A percentile compares a stretch with the other conserved stretches of the same genome.
Evolutionary conservation across 2,888 invertebrate genomes (phyloP).

Genomic region (Philereme transversata): DNA sequence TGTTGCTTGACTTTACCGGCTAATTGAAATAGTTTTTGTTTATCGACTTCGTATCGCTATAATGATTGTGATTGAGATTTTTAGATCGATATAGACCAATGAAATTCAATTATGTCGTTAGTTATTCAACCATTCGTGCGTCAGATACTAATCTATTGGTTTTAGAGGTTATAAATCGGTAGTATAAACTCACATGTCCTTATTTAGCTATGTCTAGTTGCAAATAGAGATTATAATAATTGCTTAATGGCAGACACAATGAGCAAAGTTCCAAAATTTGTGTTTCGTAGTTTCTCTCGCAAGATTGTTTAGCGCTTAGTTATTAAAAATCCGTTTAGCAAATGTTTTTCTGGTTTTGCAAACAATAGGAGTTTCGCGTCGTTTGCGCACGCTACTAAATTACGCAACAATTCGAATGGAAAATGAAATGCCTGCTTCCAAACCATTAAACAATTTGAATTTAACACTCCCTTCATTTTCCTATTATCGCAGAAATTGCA

Average conservation of each 20-base stretch:
- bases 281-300: background rate
- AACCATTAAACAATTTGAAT: conserved; percentile 82
- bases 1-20: conserved; percentile 40
- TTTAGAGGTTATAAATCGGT: background rate
- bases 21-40: conserved; percentile 74
- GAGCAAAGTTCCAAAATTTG: too few species aligned
- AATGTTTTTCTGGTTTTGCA: conserved; percentile 53
- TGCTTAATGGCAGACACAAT: too few species aligned
- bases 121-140: conserved; percentile 13
- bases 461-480: conserved; percentile 83
- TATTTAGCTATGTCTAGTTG: background rate
- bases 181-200: too few species aligned
- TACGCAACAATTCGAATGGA: conserved; percentile 79
- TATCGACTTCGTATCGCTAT: conserved; percentile 47
- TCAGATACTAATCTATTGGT: background rate
- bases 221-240: background rate
- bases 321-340: conserved; percentile 27
- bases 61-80: conserved; percentile 46
- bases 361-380: conserved; percentile 68
- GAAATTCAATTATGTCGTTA: conserved; percentile 27
- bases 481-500: conserved; percentile 74
- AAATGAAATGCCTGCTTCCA: conserved; percentile 82
- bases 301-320: conserved; percentile 10
- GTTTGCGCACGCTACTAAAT: conserved; percentile 76
- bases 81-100: conserved; percentile 26